phyloP scores from a whole-genome alignment of 2,888 invertebrate species.

The Zhengitettix transpicula region DNA sequence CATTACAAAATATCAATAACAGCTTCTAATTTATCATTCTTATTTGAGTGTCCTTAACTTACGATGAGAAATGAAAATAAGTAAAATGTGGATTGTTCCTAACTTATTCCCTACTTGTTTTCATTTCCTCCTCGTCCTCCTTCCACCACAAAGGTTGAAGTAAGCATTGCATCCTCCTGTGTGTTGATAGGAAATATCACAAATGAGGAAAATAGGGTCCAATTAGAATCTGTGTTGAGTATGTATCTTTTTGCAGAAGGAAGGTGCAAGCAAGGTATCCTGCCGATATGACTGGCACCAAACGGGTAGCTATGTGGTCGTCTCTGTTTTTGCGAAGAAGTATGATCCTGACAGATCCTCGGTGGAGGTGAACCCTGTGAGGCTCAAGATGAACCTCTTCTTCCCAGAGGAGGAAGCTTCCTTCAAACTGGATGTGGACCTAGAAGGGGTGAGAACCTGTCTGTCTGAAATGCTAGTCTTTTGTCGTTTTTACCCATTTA shows the following conservation, averaged over 20 bases:
- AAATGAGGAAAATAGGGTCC: too few species aligned
- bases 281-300: conserved; percentile 95
- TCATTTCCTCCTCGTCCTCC: too few species aligned
- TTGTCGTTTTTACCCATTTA: too few species aligned
- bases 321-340: conserved; percentile 82
- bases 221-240: not conserved
- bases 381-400: conserved; percentile 52
- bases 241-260: conserved; percentile 12
- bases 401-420: conserved; percentile 62
- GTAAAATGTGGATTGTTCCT: too few species aligned
- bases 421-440: conserved; percentile 60
- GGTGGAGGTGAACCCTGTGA: conserved; percentile 71
- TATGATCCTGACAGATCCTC: conserved; percentile 60
- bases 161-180: too few species aligned
- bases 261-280: conserved; percentile 35
- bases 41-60: too few species aligned
- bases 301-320: conserved; percentile 64
- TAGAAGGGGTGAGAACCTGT: conserved; percentile 50
- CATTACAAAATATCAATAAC: too few species aligned
- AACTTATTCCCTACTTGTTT: too few species aligned
- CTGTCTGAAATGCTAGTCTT: conserved; percentile 11
- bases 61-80: too few species aligned
- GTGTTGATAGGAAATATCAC: too few species aligned
- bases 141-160: too few species aligned
- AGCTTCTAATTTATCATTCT: too few species aligned